phyloP scores from a whole-genome alignment of 1,140 invertebrate genomes.

The Drosophila arizonae region DNA sequence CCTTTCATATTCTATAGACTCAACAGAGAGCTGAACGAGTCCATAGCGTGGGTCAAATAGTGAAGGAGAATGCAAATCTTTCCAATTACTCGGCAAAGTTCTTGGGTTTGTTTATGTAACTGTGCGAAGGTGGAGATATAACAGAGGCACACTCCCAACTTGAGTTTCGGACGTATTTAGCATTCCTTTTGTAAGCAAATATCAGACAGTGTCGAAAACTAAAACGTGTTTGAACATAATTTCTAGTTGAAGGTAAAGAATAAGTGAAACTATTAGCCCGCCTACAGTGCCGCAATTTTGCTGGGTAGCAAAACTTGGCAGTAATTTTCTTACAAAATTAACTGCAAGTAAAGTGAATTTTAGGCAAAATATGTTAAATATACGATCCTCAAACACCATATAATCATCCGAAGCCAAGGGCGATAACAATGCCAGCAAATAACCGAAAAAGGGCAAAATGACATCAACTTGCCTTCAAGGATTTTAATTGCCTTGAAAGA shows the following conservation, averaged over 20 bases:
- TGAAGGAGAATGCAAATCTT: too few species aligned
- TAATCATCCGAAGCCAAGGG: constrained; percentile 18
- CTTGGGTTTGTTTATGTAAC: too few species aligned
- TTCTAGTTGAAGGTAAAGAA: constrained; percentile 54
- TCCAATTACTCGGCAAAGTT: too few species aligned
- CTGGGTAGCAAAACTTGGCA: constrained; percentile 37
- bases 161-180: not conserved
- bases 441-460: constrained; percentile 56
- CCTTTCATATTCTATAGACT: too few species aligned
- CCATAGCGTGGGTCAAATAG: too few species aligned
- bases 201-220: constrained; percentile 17
- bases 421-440: constrained; percentile 39
- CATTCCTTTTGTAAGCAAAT: not conserved
- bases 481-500: constrained; percentile 74
- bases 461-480: constrained; percentile 61
- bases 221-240: constrained; percentile 78
- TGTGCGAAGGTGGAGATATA: too few species aligned
- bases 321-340: constrained; percentile 79
- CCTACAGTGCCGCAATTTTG: constrained; percentile 8
- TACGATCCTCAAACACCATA: constrained; percentile 49
- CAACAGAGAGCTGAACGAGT: too few species aligned
- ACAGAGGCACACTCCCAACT: too few species aligned
- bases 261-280: constrained; percentile 56
- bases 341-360: constrained; percentile 80
- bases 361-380: constrained; percentile 79